Conservation (phyloP, 2,888 invertebrate genomes). For the Hypena proboscidalis region DNA sequence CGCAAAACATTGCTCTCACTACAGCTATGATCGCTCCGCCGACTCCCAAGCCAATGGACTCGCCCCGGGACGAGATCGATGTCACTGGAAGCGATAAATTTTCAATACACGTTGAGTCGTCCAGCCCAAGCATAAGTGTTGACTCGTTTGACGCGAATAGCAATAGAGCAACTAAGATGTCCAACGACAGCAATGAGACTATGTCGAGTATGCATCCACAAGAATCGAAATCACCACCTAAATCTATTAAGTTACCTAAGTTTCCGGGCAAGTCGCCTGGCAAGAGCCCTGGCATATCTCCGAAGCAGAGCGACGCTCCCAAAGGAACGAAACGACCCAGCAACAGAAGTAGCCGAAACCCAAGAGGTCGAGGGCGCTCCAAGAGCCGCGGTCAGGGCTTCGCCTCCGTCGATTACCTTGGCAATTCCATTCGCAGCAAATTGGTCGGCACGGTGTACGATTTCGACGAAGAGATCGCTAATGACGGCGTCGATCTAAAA, state of each 20-base stretch:
- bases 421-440: constrained; percentile 91
- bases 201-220: constrained; percentile 57
- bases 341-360: constrained; percentile 73
- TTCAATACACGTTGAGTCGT: constrained; percentile 65
- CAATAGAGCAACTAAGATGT: constrained; percentile 66
- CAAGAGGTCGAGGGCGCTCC: constrained; percentile 80
- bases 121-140: constrained; percentile 71
- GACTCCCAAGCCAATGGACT: constrained; percentile 78
- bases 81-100: constrained; percentile 69
- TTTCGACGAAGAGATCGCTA: constrained; percentile 92
- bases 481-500: constrained; percentile 90
- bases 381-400: constrained; percentile 72
- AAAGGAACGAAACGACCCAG: constrained; percentile 69
- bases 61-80: constrained; percentile 75
- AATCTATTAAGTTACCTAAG: constrained; percentile 86
- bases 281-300: constrained; percentile 88
- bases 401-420: constrained; percentile 76
- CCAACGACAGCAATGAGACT: constrained; percentile 71
- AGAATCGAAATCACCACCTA: constrained; percentile 67
- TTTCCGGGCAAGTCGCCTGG: constrained; percentile 89
- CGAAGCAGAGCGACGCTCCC: constrained; percentile 83
- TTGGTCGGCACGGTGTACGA: constrained; percentile 95
- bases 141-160: constrained; percentile 67
- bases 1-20: constrained; percentile 92
- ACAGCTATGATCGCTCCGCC: constrained; percentile 92